Base-by-base conservation (phyloP, 2,113 vertebrate genomes). In the Nanorana parkeri region DNA sequence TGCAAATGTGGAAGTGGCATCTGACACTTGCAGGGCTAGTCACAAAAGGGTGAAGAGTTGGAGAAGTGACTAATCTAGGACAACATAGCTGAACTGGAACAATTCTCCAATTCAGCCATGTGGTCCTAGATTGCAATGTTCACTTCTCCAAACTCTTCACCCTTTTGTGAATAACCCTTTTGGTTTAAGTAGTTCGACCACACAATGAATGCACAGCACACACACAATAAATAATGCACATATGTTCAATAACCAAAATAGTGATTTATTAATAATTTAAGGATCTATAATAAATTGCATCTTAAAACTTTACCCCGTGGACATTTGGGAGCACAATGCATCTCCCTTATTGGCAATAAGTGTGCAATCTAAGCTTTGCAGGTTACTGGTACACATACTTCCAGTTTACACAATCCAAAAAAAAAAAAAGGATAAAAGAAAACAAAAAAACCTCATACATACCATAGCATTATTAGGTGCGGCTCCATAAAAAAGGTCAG, bases 231-330 rank as follows among this genome's bases (percentile, higher is more conserved):
- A 60, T 51, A 28, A 87, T 78, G 80, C 60, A 86, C 65, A 55
- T 86, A 89, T 2, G 24, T 83, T 90, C 89, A 90, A 92, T 98
- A 98, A 94, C 94, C 96, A 99, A 99, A 99, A 99, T 99, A 99
- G 93, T 94, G 94, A 97, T 99, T 98, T 98, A 99, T 98, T 99
- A 98, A 99, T 99, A 99, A 99, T 93, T 98, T 99, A 98, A 93
- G 92, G 93, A 91, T 96, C 94, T 95, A 95, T 92, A 94, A 93
- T 94, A 94, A 94, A 94, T 90, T 90, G 90, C 88, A 92, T 89
- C 89, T 92, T 90, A 88, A 90, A 90, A 92, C 86, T 91, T 91
- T 91, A 93, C 88, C 92, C 74, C 36, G 1, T 80, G 84, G 88
- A 87, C 77, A 82, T 84, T 84, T 79, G 83, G 84, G 84, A 86